Evolutionary conservation across 1,140 invertebrate species (phyloP), one percentile per base, ranked within the genome.

Genomic region (Sycophaga agraensis): DNA sequence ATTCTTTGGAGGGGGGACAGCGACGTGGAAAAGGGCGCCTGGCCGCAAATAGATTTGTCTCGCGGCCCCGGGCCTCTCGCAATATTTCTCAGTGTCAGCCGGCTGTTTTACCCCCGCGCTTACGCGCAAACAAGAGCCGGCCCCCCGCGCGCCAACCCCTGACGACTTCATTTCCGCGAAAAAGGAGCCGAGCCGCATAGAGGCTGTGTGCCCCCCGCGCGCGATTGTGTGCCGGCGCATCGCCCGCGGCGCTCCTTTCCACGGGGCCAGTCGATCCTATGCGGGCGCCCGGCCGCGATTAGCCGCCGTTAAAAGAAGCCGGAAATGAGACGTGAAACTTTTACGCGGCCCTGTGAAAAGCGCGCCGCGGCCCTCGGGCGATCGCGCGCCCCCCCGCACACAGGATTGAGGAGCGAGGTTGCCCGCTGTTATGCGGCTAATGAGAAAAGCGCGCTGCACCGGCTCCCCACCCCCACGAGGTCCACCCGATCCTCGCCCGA

Each of bases 261-360:
- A 46, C 28, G 4, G 28, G 5, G 4, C 11, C 11, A 31, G 4
- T 6, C 28, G 28, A 4, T 6, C 28, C 31, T 39, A 24, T 22
- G 35, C 50, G 35, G 2, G 19, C 14, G 34, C 48, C 43, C 40
- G 19, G 35, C 43, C 43, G 48, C 59, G 45, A 55, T 55, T 62
- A 62, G 43, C 51, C 8, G 21, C 35, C 19, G 55, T 56, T 63
- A 50, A 63, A 63, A 63, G 60, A 49, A 50, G 43, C 60, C 53
- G 60, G 53, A 63, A 63, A 63, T 63, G 60, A 63, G 60, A 63
- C 53, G 46, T 63, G 46, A 63, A 63, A 63, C 24, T 63, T 63
- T 63, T 50, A 63, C 43, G 21, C 22, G 21, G 37, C 35, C n/a
- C 17, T 12, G 53, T 50, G 21, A 50, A 63, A 63, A 50, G 53